Conservation (phyloP, 2,888 invertebrate genomes). For the Taenaris catops region DNA sequence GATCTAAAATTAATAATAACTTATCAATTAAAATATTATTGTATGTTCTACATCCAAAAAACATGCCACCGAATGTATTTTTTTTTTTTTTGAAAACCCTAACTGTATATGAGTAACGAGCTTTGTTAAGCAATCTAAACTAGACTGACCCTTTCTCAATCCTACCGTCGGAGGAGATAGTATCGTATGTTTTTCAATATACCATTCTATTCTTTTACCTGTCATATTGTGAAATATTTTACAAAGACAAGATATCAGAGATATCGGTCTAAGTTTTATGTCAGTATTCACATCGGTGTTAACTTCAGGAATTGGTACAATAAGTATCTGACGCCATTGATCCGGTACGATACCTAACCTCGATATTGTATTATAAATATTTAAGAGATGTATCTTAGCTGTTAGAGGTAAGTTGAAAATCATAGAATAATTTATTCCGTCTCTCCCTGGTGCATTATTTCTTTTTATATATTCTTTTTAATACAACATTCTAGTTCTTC, state of each 20-base stretch:
- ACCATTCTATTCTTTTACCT: neutral
- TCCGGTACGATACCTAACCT: constrained; percentile 3
- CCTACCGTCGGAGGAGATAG: neutral
- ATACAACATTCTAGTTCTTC: no score
- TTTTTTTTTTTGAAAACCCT: no score
- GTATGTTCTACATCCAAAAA: neutral
- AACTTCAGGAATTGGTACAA: constrained; percentile 12
- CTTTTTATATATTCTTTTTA: no score
- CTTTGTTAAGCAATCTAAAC: no score
- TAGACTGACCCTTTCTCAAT: no score
- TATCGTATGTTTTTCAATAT: neutral
- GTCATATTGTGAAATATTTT: constrained; percentile 4
- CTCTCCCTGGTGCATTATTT: no score
- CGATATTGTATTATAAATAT: constrained; percentile 14
- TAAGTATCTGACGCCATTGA: constrained; percentile 16
- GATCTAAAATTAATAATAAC: neutral
- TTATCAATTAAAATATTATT: neutral
- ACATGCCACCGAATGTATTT: no score
- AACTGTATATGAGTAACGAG: no score
- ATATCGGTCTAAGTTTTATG: constrained; percentile 13
- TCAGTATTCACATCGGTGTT: neutral
- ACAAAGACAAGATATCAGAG: constrained; percentile 13
- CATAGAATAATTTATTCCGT: no score
- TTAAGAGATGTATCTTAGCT: constrained; percentile 10
- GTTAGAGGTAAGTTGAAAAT: constrained; percentile 12